Percentiles rank a stretch among this genome's conserved stretches.
phyloP scores from a whole-genome alignment of 1,140 invertebrate species.

The Maconellicoccus hirsutus region DNA sequence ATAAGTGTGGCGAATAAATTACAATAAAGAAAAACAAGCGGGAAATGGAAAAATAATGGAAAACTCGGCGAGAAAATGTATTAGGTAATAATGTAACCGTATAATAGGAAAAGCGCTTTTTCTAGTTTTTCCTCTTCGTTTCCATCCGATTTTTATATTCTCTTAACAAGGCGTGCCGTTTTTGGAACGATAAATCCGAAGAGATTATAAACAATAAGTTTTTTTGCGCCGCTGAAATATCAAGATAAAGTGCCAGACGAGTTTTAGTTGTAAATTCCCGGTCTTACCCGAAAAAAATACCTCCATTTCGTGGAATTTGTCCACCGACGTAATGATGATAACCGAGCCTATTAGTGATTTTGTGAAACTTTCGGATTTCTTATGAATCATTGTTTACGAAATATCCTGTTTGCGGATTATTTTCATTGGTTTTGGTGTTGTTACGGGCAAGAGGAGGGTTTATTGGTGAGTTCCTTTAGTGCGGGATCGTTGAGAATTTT shows the following conservation, averaged over 20 bases:
- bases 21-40: slow-evolving; percentile 20
- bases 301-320: background rate
- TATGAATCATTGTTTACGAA: no score
- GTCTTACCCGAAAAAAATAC: background rate
- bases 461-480: no score
- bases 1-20: slow-evolving; percentile 19
- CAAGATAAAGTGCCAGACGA: background rate
- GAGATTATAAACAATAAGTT: slow-evolving; percentile 22
- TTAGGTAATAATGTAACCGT: slow-evolving; percentile 22
- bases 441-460: no score
- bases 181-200: slow-evolving; percentile 16
- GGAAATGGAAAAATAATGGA: slow-evolving; percentile 21
- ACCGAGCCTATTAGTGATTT: no score
- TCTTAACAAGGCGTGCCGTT: slow-evolving; percentile 18
- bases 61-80: slow-evolving; percentile 17
- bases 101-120: slow-evolving; percentile 22
- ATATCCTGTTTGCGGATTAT: no score
- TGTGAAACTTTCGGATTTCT: no score
- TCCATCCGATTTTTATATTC: slow-evolving; percentile 21
- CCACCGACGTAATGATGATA: no score
- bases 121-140: slow-evolving; percentile 20
- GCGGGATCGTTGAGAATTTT: no score
- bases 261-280: background rate
- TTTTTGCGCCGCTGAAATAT: slow-evolving; percentile 12
- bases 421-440: no score